These are phyloP conservation scores for Actinia equina DNA, from an alignment of 64 coral and sea anemone species.

Conservation along the genomic window DNA sequence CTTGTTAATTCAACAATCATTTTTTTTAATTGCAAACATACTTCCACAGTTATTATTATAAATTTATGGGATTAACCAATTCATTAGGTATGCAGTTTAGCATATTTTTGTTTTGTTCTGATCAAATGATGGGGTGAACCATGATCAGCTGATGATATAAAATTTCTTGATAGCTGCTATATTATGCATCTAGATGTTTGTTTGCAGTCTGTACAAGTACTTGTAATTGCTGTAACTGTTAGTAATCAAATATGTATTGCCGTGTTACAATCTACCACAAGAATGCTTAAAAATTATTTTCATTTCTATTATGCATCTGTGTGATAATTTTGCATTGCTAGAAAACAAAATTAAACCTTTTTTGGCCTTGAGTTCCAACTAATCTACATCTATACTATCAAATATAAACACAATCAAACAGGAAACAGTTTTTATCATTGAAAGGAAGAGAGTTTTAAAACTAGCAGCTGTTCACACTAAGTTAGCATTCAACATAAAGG, in stretches of 20 bases:
- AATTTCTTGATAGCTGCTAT: neutral
- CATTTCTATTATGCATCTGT: neutral
- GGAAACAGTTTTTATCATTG: neutral
- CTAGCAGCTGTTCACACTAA: neutral
- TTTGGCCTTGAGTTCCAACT: neutral
- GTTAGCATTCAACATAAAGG: neutral
- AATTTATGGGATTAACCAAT: neutral
- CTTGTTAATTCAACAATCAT: neutral
- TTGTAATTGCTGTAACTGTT: constrained; percentile 1
- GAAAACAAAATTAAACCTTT: neutral
- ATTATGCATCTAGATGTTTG: neutral
- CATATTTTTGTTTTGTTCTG: neutral
- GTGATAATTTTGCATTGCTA: neutral
- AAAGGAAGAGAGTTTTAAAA: neutral
- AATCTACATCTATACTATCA: neutral
- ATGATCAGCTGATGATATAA: neutral
- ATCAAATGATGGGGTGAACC: neutral
- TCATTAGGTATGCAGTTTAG: neutral
- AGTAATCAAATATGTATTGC: neutral
- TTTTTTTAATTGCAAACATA: neutral
- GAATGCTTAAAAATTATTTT: neutral
- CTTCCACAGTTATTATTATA: neutral
- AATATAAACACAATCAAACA: neutral
- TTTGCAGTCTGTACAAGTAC: neutral
- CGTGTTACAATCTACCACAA: neutral